phyloP scores from a whole-genome alignment of 2,888 invertebrate genomes.

The Carpatolechia fugitivella region DNA sequence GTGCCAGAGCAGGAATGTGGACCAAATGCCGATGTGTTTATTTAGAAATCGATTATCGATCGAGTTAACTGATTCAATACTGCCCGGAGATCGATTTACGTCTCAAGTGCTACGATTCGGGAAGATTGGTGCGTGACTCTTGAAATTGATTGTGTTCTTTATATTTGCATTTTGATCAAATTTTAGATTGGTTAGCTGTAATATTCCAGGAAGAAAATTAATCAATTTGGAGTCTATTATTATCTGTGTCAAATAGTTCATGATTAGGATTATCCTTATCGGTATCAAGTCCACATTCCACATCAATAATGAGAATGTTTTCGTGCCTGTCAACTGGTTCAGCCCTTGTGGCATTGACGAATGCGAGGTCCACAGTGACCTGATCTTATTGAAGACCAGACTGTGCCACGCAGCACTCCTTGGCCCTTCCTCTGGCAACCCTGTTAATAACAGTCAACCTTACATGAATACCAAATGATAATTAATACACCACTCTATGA shows the following conservation, averaged over 20 bases:
- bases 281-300: slow-evolving; percentile 53
- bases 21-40: slow-evolving; percentile 50
- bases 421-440: slow-evolving; percentile 71
- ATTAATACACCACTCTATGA: slow-evolving; percentile 8
- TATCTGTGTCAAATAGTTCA: too few species aligned
- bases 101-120: not conserved
- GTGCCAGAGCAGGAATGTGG: slow-evolving; percentile 63
- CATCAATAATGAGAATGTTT: slow-evolving; percentile 33
- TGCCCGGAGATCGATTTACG: slow-evolving; percentile 4
- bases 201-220: too few species aligned
- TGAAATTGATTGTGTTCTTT: slow-evolving; percentile 1
- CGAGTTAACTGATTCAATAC: slow-evolving; percentile 16
- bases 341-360: slow-evolving; percentile 87
- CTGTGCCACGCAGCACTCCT: slow-evolving; percentile 83
- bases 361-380: slow-evolving; percentile 91
- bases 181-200: not conserved
- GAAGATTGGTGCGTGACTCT: not conserved
- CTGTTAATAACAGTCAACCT: slow-evolving; percentile 44
- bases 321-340: slow-evolving; percentile 87
- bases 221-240: too few species aligned
- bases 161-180: slow-evolving; percentile 6
- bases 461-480: slow-evolving; percentile 8
- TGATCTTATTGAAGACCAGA: slow-evolving; percentile 91
- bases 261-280: slow-evolving; percentile 2
- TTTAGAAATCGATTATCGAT: slow-evolving; percentile 13